phyloP scores from a whole-genome alignment of 2,888 invertebrate genomes.

The Crossocerus cetratus region DNA sequence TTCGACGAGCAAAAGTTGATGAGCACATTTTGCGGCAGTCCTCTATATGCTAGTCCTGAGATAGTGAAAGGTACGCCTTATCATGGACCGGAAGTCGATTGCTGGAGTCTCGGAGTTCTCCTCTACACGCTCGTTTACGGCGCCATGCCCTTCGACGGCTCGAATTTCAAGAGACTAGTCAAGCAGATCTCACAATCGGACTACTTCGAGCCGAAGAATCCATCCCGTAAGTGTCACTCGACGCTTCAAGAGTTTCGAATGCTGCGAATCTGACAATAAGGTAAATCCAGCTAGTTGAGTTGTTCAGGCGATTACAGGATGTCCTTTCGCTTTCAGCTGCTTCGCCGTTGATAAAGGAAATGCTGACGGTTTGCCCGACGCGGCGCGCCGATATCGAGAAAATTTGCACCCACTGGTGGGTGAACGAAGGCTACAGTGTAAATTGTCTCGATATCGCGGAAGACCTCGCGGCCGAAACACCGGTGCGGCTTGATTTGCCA shows the following conservation, averaged over 20 bases:
- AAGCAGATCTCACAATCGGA: conserved; percentile 98
- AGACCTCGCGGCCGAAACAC: conserved; percentile 92
- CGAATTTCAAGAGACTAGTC: conserved; percentile 97
- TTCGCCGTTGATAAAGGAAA: conserved; percentile 94
- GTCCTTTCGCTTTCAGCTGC: conserved; percentile 82
- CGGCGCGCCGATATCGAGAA: conserved; percentile 94
- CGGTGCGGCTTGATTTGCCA: conserved; percentile 91
- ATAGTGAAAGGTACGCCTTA: conserved; percentile 98
- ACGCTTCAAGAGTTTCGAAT: no score
- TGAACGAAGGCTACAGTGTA: conserved; percentile 90
- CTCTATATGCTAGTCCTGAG: conserved; percentile 97
- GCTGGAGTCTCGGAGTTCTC: conserved; percentile 97
- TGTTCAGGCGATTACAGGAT: not conserved
- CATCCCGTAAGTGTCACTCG: conserved; percentile 85
- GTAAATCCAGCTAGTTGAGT: no score
- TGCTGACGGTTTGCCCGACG: conserved; percentile 94
- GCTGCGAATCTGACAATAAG: no score
- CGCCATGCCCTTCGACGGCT: conserved; percentile 99
- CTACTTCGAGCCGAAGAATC: conserved; percentile 96
- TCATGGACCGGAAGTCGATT: conserved; percentile 96
- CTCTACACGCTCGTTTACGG: conserved; percentile 99
- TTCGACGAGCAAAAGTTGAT: conserved; percentile 92
- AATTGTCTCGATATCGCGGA: conserved; percentile 92
- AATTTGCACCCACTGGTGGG: conserved; percentile 98
- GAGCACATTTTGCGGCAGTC: conserved; percentile 97